phyloP scores from a whole-genome alignment of 2,113 vertebrate species.

The Pygoscelis adeliae region DNA sequence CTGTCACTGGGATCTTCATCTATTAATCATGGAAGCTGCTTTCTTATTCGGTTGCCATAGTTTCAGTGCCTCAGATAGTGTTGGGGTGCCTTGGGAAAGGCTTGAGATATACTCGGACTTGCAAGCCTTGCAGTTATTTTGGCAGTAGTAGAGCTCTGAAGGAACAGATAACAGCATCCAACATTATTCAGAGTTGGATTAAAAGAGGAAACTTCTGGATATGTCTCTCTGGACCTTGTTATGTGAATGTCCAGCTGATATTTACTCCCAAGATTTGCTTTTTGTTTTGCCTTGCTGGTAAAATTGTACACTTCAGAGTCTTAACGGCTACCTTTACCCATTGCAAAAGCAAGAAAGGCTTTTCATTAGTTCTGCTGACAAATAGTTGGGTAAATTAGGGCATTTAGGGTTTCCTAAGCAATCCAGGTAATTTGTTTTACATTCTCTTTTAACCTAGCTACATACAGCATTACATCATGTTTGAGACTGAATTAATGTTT shows the following conservation, averaged over 20 bases:
- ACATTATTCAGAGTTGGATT: slow-evolving; percentile 69
- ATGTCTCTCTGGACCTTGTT: slow-evolving; percentile 79
- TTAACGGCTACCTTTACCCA: slow-evolving; percentile 63
- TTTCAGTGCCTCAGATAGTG: slow-evolving; percentile 94
- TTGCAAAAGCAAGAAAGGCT: not conserved
- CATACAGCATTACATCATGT: not conserved
- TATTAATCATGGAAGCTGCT: slow-evolving; percentile 99
- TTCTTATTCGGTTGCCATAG: slow-evolving; percentile 99
- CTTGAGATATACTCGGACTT: slow-evolving; percentile 76
- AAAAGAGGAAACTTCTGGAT: slow-evolving; percentile 72
- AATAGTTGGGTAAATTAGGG: slow-evolving; percentile 51
- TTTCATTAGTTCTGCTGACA: slow-evolving; percentile 52
- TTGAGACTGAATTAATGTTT: slow-evolving; percentile 33
- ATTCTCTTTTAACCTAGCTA: not conserved
- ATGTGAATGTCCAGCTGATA: slow-evolving; percentile 72
- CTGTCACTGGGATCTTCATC: slow-evolving; percentile 92
- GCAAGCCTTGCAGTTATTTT: slow-evolving; percentile 80
- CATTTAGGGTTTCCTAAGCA: slow-evolving; percentile 32
- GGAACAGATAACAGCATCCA: slow-evolving; percentile 62
- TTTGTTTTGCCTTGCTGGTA: slow-evolving; percentile 45
- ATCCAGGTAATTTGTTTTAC: slow-evolving; percentile 47
- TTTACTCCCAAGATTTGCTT: slow-evolving; percentile 64
- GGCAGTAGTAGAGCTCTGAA: slow-evolving; percentile 63
- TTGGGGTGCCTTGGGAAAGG: slow-evolving; percentile 91
- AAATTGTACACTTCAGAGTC: slow-evolving; percentile 46